phyloP scores from a whole-genome alignment of 2,797 vertebrate species.

The Furcifer pardalis region DNA sequence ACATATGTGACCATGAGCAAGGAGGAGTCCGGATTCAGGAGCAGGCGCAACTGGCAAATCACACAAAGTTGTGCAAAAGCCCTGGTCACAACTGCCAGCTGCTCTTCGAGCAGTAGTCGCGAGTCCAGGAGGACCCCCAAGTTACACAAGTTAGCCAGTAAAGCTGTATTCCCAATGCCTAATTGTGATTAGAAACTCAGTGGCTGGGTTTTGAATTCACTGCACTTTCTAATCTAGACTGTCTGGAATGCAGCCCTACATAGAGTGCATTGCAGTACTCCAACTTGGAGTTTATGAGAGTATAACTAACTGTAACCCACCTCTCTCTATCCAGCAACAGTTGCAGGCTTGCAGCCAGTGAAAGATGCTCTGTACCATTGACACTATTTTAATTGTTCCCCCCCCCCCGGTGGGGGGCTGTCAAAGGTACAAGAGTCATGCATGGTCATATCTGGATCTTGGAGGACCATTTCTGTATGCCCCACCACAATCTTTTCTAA shows the following conservation, averaged over 20 bases:
- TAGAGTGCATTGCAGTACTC: background rate
- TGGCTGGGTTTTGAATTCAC: background rate
- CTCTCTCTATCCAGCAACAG: background rate
- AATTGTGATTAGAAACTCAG: background rate
- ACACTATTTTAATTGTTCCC: background rate
- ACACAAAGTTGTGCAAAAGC: no score
- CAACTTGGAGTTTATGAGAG: background rate
- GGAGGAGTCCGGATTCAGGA: no score
- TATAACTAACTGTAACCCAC: background rate
- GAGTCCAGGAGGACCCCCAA: no score
- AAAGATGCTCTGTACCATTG: background rate
- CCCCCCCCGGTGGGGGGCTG: no score
- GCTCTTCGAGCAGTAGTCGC: no score
- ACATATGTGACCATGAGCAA: no score
- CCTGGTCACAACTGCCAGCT: no score
- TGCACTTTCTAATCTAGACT: background rate
- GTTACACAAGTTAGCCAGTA: background rate
- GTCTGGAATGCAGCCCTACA: background rate
- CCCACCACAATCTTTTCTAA: no score
- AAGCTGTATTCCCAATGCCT: background rate
- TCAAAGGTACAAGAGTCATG: no score
- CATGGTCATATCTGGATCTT: no score
- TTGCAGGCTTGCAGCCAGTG: background rate
- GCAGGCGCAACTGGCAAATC: no score
- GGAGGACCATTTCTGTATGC: no score